Base-by-base conservation (phyloP, 2,113 vertebrate genomes). In the Gasterosteus aculeatus region DNA sequence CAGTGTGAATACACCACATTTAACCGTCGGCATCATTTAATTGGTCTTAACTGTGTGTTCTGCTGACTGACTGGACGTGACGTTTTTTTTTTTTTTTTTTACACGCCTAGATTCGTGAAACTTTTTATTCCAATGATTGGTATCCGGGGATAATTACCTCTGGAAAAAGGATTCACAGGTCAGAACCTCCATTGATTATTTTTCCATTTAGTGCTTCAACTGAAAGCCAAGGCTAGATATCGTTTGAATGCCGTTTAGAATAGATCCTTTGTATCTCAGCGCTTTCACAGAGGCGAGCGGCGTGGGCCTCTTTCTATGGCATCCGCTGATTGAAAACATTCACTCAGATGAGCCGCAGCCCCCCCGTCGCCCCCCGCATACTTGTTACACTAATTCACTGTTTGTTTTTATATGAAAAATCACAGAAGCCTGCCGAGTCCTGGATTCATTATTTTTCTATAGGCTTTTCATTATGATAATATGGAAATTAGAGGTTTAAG, bases 241-340 rank as follows among this genome's bases (percentile, higher is more conserved):
- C 1, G 18, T 80, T 67, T 77, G 38, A 83, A 79, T 73, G 62
- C 75, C 56, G 22, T 35, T 33, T 35, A 12, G 22, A 33, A 60
- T 51, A 39, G 22, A 44, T 75, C 35, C 26, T 75, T 77, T 64
- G 49, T 76, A 19, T 18, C 49, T 60, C 53, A 12, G 12, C 0
- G 1, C 65, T 80, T 62, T 85, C 44, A 66, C 22, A 69, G 57
- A 68, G 56, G 31, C 5, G 42, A 71, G n/a, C 8, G 51, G 10
- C 61, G 29, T 5, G 2, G 51, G 31, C 19, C 42, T 74, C 54
- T 67, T 73, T 83, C 72, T 42, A 51, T 46, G 60, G 6, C 74
- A 72, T 53, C 72, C 47, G 67, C 10, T 46, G 31, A 75, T 49
- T 69, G 19, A 72, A 75, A 85, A 80, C 42, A 10, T 53, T 77